Conservation (phyloP, 2,888 invertebrate species). For the Panzeria rudis region DNA sequence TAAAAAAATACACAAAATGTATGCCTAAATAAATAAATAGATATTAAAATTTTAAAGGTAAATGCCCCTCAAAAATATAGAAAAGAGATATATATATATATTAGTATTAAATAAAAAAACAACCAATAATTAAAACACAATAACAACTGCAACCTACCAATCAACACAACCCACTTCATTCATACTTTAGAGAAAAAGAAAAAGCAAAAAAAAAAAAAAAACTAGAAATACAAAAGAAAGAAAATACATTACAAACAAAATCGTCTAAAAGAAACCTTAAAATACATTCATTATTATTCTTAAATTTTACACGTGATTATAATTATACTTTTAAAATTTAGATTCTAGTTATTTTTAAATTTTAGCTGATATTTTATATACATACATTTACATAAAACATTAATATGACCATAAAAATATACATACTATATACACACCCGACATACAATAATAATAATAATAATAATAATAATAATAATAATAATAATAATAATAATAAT, state of each 20-base stretch:
- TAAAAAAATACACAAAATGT: conserved; percentile 41
- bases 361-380: conserved; percentile 43
- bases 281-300: conserved; percentile 53
- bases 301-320: conserved; percentile 58
- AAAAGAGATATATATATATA: conserved; percentile 56
- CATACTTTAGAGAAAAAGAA: conserved; percentile 47
- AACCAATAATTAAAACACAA: conserved; percentile 46
- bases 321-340: conserved; percentile 55
- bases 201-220: conserved; percentile 27
- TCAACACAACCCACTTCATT: conserved; percentile 68
- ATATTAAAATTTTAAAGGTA: conserved; percentile 17
- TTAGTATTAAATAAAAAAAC: conserved; percentile 56
- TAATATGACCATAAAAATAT: conserved; percentile 29
- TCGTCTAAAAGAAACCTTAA: conserved; percentile 61
- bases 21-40: conserved; percentile 10
- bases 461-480: too few relatives aligned
- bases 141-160: conserved; percentile 67
- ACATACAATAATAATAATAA: conserved; percentile 16
- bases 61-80: conserved; percentile 23
- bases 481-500: neutral
- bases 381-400: conserved; percentile 32
- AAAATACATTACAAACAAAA: conserved; percentile 43
- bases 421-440: conserved; percentile 24
- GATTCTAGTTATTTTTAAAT: conserved; percentile 63
- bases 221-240: conserved; percentile 1